phyloP scores from a whole-genome alignment of 2,797 vertebrate species.

The Neosalanx taihuensis region DNA sequence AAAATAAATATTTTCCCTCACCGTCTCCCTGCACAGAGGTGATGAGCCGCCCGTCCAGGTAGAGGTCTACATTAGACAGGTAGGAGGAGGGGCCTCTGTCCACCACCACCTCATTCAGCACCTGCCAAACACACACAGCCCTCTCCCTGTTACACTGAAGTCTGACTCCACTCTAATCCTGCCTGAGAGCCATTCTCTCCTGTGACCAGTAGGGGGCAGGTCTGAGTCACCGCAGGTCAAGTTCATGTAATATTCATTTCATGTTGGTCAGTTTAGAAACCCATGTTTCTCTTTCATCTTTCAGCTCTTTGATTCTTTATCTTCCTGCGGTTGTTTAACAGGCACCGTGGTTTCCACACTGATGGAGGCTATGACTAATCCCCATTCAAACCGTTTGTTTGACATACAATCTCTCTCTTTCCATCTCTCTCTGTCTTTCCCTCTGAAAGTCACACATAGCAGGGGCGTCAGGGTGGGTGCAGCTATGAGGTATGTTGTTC shows the following conservation, averaged over 20 bases:
- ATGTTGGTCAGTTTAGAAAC: neutral
- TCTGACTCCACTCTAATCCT: neutral
- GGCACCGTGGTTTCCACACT: no score
- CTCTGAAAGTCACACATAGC: neutral
- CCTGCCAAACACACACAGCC: slow-evolving; percentile 54
- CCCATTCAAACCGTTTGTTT: no score
- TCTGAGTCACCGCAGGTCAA: neutral
- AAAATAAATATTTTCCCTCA: slow-evolving; percentile 35
- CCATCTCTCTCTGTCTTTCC: no score
- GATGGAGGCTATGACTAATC: no score
- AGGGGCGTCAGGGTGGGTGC: neutral
- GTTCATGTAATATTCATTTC: neutral
- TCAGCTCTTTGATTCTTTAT: no score
- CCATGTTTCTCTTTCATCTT: neutral
- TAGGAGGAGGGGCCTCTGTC: slow-evolving; percentile 81
- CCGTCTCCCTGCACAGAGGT: slow-evolving; percentile 83
- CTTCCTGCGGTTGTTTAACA: no score
- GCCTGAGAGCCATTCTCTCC: neutral
- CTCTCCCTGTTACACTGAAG: neutral
- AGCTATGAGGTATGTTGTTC: slow-evolving; percentile 47
- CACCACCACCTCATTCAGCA: slow-evolving; percentile 81
- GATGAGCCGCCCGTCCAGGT: slow-evolving; percentile 80
- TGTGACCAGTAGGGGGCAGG: neutral
- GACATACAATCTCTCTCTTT: no score
- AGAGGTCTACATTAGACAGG: slow-evolving; percentile 80